A percentile compares a stretch with the other conserved stretches of the same genome.
These are phyloP conservation scores for Apogon talboti DNA, from an alignment of 2,797 vertebrate species.

Conservation along the genomic window DNA sequence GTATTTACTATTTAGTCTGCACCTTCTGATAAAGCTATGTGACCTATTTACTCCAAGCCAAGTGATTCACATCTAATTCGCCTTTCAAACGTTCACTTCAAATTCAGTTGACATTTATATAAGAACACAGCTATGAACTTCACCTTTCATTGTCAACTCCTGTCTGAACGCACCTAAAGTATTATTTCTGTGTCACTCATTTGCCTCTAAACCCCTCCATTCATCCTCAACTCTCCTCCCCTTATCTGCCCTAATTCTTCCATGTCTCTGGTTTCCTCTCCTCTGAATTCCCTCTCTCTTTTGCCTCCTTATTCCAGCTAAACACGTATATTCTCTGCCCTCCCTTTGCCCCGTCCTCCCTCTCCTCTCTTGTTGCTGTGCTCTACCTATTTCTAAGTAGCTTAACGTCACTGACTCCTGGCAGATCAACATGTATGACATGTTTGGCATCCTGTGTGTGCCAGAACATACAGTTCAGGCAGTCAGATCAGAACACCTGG, in stretches of 20 bases:
- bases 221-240: conserved; percentile 48
- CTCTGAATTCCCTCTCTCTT: conserved; percentile 16
- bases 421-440: conserved; percentile 44
- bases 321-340: conserved; percentile 55
- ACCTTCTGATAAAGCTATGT: too few species aligned
- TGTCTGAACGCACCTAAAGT: too few species aligned
- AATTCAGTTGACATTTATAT: too few species aligned
- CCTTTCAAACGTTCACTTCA: too few species aligned
- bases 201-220: conserved; percentile 49
- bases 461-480: conserved; percentile 44
- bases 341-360: conserved; percentile 38
- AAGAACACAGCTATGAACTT: not conserved
- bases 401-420: conserved; percentile 67
- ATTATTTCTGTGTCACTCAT: conserved; percentile 17
- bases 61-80: too few species aligned
- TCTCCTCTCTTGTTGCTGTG: conserved; percentile 58
- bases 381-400: conserved; percentile 67
- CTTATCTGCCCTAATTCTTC: conserved; percentile 24
- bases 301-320: conserved; percentile 35
- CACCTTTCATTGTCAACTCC: conserved; percentile 27
- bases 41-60: too few species aligned
- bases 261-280: conserved; percentile 8
- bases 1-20: too few species aligned
- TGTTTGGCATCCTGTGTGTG: conserved; percentile 16
- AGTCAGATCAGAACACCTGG: conserved; percentile 43